phyloP scores from a whole-genome alignment of 2,113 vertebrate species.

The Coptodon rendalli region DNA sequence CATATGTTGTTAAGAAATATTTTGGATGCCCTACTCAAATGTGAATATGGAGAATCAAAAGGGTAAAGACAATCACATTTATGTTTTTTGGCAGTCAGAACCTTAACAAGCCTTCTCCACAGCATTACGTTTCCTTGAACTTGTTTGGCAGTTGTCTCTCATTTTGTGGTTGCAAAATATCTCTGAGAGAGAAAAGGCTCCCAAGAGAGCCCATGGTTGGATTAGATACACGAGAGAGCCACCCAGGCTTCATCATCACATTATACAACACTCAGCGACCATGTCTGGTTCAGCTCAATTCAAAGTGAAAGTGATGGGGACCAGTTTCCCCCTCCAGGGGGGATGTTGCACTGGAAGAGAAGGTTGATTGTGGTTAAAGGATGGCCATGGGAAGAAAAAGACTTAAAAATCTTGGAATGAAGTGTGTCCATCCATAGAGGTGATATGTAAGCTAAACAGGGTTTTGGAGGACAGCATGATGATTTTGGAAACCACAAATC shows the following conservation, averaged over 20 bases:
- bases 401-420: slow-evolving; percentile 12
- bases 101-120: neutral
- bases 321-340: neutral
- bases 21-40: neutral
- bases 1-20: neutral
- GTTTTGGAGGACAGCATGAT: slow-evolving; percentile 16
- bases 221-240: slow-evolving; percentile 32
- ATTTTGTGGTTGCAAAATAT: slow-evolving; percentile 39
- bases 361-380: slow-evolving; percentile 28
- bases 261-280: slow-evolving; percentile 44
- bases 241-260: slow-evolving; percentile 56
- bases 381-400: slow-evolving; percentile 27
- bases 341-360: neutral
- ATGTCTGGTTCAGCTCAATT: slow-evolving; percentile 55
- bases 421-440: slow-evolving; percentile 11
- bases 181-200: neutral
- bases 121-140: neutral
- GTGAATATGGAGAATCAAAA: neutral
- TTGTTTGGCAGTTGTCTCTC: slow-evolving; percentile 46
- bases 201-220: neutral
- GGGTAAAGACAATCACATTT: neutral
- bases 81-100: slow-evolving; percentile 15
- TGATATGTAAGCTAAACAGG: slow-evolving; percentile 34
- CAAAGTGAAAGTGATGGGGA: slow-evolving; percentile 59
- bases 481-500: slow-evolving; percentile 23